A percentile compares a stretch with the other conserved stretches of the same genome.
Evolutionary conservation across 1,140 invertebrate species (phyloP).

Genomic region (Zaprionus kolodkinae): DNA sequence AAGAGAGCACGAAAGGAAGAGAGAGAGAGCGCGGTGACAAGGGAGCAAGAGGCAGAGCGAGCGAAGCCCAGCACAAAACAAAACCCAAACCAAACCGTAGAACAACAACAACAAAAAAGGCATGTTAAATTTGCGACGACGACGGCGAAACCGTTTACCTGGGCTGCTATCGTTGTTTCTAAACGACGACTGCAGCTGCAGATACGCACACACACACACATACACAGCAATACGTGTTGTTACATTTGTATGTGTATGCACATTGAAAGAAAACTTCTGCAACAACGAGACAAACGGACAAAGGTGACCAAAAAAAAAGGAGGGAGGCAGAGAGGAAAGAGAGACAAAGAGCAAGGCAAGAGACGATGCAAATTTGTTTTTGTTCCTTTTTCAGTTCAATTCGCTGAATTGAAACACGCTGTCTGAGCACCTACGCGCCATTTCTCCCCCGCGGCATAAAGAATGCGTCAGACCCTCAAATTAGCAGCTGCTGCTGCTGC

Average conservation of each 20-base stretch:
- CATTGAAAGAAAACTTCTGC: constrained; percentile 11
- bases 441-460: background rate
- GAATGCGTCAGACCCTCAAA: constrained; percentile 66
- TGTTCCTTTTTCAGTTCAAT: constrained; percentile 11
- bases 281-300: background rate
- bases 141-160: constrained; percentile 43
- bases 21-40: constrained; percentile 16
- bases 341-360: background rate
- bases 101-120: constrained; percentile 62
- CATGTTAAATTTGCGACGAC: constrained; percentile 52
- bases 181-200: constrained; percentile 50
- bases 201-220: constrained; percentile 31
- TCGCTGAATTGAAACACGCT: constrained; percentile 33
- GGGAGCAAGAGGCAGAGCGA: constrained; percentile 18
- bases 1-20: constrained; percentile 56
- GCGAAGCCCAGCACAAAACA: constrained; percentile 62
- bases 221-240: background rate
- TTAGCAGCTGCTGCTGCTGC: constrained; percentile 32
- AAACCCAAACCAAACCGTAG: constrained; percentile 40
- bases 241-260: background rate
- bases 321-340: background rate
- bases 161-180: constrained; percentile 47
- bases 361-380: background rate
- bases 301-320: background rate
- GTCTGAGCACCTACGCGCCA: constrained; percentile 5